These are phyloP conservation scores for Drosophila bocqueti DNA, from an alignment of 1,140 invertebrate genomes.

Conservation along the genomic window DNA sequence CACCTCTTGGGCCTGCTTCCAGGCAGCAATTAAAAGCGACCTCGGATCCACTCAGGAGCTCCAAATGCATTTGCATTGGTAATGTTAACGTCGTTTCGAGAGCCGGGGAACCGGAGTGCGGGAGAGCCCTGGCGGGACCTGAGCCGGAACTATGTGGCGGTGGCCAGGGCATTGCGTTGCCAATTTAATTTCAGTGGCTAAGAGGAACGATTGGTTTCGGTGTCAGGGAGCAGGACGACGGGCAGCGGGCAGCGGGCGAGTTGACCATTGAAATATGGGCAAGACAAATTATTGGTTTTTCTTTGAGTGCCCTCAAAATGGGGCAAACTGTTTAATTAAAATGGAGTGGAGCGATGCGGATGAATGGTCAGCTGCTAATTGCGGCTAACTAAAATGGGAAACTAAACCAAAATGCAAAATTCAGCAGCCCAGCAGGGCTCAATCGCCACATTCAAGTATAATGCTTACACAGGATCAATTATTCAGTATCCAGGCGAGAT, in stretches of 20 bases:
- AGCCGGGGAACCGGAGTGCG: background rate
- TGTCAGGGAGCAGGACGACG: background rate
- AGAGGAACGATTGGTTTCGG: constrained; percentile 13
- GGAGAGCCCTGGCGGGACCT: constrained; percentile 1
- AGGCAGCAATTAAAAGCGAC: constrained; percentile 60
- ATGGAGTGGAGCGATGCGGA: constrained; percentile 61
- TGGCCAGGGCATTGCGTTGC: constrained; percentile 36
- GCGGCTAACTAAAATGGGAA: constrained; percentile 19
- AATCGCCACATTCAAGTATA: background rate
- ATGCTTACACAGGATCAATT: constrained; percentile 28
- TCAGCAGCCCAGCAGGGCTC: background rate
- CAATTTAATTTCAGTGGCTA: constrained; percentile 59
- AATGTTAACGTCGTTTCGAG: constrained; percentile 56
- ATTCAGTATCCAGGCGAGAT: constrained; percentile 28
- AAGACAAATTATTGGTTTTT: constrained; percentile 82
- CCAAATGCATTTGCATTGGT: constrained; percentile 77
- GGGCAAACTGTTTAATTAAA: constrained; percentile 77
- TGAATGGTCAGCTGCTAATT: constrained; percentile 51
- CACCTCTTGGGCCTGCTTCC: background rate
- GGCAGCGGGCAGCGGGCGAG: background rate
- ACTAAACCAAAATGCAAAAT: background rate
- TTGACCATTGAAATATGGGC: constrained; percentile 68
- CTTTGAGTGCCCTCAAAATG: constrained; percentile 68
- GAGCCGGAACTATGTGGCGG: constrained; percentile 9
- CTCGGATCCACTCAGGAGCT: constrained; percentile 27